A percentile compares a stretch with the other conserved stretches of the same genome.
Evolutionary conservation across 35 echinoderm and acorn worm genomes (phyloP).

Genomic region (Holothuria glaberrima): DNA sequence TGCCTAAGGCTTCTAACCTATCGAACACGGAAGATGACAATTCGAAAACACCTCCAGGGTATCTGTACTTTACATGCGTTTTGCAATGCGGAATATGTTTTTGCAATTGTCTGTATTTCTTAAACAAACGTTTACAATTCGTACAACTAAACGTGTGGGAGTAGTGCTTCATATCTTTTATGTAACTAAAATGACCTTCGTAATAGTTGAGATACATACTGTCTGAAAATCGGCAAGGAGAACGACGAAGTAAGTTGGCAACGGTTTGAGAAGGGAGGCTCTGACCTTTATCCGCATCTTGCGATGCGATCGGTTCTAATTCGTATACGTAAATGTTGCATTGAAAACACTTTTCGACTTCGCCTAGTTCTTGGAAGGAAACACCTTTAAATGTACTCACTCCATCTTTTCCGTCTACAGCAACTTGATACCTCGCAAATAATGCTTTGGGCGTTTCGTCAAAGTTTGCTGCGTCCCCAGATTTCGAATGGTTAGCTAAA

Average conservation of each 20-base stretch:
- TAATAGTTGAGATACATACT: no score
- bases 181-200: constrained; percentile 43
- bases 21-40: constrained; percentile 31
- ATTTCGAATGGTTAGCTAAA: constrained; percentile 35
- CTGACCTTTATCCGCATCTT: background rate
- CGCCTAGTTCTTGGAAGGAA: no score
- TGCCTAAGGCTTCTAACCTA: constrained; percentile 25
- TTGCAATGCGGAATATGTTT: constrained; percentile 23
- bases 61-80: background rate
- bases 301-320: background rate
- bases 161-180: constrained; percentile 33
- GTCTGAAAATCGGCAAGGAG: no score
- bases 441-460: constrained; percentile 23
- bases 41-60: constrained; percentile 15
- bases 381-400: no score
- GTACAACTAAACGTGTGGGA: background rate
- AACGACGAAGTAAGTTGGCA: constrained; percentile 20
- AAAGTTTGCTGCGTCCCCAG: background rate
- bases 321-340: no score
- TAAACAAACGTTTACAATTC: constrained; percentile 28
- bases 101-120: background rate
- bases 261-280: background rate
- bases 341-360: no score
- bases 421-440: constrained; percentile 36
- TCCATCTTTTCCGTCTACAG: no score